These are phyloP conservation scores for Phengaris arion DNA, from an alignment of 2,888 invertebrate species.

Conservation along the genomic window DNA sequence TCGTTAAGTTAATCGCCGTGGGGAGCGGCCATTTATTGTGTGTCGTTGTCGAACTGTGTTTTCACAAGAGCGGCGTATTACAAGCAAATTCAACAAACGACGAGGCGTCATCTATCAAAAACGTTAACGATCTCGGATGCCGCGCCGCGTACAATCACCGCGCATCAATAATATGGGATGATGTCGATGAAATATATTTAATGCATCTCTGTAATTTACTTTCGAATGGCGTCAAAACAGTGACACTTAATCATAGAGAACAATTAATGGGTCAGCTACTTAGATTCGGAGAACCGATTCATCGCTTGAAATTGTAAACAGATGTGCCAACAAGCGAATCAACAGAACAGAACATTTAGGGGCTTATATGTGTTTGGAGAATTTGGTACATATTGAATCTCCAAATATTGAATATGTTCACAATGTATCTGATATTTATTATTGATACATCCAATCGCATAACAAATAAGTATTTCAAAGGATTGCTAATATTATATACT, in stretches of 20 bases:
- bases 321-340: background rate
- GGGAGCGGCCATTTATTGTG: conserved; percentile 73
- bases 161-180: conserved; percentile 69
- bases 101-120: conserved; percentile 77
- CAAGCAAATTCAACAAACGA: conserved; percentile 75
- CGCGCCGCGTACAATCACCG: conserved; percentile 71
- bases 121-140: conserved; percentile 75
- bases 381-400: background rate
- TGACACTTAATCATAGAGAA: conserved; percentile 39
- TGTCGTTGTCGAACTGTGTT: conserved; percentile 74
- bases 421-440: conserved; percentile 15
- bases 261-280: conserved; percentile 16
- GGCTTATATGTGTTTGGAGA: background rate
- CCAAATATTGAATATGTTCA: conserved; percentile 3
- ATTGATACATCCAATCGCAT: conserved; percentile 13
- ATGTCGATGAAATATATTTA: conserved; percentile 63
- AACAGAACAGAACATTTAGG: background rate
- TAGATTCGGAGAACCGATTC: background rate
- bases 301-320: background rate
- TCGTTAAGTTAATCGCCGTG: conserved; percentile 77
- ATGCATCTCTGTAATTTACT: conserved; percentile 52
- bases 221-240: conserved; percentile 52
- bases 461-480: conserved; percentile 19
- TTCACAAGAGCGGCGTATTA: conserved; percentile 70
- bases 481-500: conserved; percentile 21